These are phyloP conservation scores for Zeuzera pyrina DNA, from an alignment of 2,888 invertebrate species.

Conservation along the genomic window DNA sequence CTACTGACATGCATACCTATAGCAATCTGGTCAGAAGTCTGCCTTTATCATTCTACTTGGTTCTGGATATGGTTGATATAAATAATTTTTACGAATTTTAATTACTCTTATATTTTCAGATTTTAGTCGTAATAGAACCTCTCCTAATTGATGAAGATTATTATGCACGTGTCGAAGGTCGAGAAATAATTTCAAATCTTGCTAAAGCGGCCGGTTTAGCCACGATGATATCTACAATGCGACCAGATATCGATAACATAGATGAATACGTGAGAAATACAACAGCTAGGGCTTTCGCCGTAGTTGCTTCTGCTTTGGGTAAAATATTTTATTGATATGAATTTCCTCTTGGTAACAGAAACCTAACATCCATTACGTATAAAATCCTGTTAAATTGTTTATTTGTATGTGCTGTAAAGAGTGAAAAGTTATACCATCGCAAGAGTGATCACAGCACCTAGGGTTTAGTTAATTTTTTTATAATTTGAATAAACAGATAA, in stretches of 20 bases:
- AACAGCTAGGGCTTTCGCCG: conserved; percentile 99
- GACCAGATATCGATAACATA: conserved; percentile 99
- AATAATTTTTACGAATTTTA: conserved; percentile 2
- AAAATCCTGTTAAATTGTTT: too few relatives aligned
- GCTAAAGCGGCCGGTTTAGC: conserved; percentile 99
- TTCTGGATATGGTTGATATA: neutral
- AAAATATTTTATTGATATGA: too few relatives aligned
- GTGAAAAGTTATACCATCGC: too few relatives aligned
- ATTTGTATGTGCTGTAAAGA: too few relatives aligned
- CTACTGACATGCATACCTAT: too few relatives aligned
- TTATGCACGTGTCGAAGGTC: conserved; percentile 98
- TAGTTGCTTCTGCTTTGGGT: conserved; percentile 98
- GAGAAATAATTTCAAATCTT: conserved; percentile 98
- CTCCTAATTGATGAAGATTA: conserved; percentile 99
- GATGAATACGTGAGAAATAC: conserved; percentile 99
- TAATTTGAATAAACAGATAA: too few relatives aligned
- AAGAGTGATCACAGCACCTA: too few relatives aligned
- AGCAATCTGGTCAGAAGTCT: too few relatives aligned
- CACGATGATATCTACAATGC: conserved; percentile 99
- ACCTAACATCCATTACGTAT: too few relatives aligned
- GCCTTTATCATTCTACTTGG: too few relatives aligned
- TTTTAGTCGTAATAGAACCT: conserved; percentile 99
- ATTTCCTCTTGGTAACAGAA: too few relatives aligned
- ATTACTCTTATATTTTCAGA: conserved; percentile 57
- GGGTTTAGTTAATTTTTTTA: too few relatives aligned